Evolutionary conservation across 2,797 vertebrate genomes (phyloP), one percentile per base, ranked within the genome.

Genomic region (Aplochiton taeniatus): DNA sequence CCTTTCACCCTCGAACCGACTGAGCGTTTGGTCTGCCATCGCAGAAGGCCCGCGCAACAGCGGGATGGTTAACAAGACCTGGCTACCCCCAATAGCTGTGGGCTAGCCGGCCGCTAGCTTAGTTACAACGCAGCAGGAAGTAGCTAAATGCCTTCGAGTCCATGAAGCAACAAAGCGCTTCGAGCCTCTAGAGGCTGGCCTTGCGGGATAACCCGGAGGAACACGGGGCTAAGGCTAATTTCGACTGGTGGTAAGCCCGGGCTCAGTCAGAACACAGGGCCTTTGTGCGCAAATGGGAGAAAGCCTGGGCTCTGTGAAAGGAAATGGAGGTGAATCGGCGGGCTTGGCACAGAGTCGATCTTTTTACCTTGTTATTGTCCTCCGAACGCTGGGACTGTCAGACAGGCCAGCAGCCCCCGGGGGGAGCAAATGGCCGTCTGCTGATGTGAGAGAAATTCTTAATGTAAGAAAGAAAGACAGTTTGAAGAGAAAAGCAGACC

Each of bases 331-430:
- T 74, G 68, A 73, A 66, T 80, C 45, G 50, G 11, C 2, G 53
- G 44, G 45, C 47, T 58, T 69, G 58, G 57, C 51, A 61, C 51
- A 57, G 44, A 63, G 49, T 52, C 65, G 50, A 43, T 61, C 56
- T 58, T 63, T 61, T 67, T 63, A 65, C 70, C 73, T 85, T 65
- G 50, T 75, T 69, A 76, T 71, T 81, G 76, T 68, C 65, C 65
- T 73, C 72, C 65, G 65, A 83, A 74, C 70, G 63, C 65, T 71
- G 11, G 54, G 63, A 48, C 74, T 76, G 65, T 72, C 72, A 62
- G 63, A 72, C 45, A 20, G 45, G 31, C 66, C 53, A 31, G 58
- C 18, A 57, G 19, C 52, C 46, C 46, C 49, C 18, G 9, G 1
- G 17, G 47, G 20, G 56, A 73, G 65, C 54, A 65, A 80, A 75